phyloP scores from a whole-genome alignment of 2,113 vertebrate genomes.

The Archocentrus centrarchus region DNA sequence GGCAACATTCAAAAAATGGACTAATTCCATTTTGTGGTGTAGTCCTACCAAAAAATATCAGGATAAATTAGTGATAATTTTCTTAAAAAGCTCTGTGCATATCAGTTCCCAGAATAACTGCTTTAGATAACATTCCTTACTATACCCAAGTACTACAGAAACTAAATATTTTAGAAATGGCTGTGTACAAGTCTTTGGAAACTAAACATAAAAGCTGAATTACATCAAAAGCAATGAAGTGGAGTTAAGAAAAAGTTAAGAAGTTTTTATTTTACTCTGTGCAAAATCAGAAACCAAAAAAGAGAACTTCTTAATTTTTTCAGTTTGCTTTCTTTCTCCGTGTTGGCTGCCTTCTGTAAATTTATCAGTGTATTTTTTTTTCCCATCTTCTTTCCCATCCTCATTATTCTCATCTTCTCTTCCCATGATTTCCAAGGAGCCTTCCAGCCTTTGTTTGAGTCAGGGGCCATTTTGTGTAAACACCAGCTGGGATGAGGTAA shows the following conservation, averaged over 20 bases:
- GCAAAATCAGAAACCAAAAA: slow-evolving; percentile 11
- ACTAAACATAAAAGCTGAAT: background rate
- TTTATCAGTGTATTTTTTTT: background rate
- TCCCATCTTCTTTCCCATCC: slow-evolving; percentile 19
- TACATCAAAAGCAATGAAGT: background rate
- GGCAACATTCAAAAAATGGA: slow-evolving; percentile 5
- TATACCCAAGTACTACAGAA: background rate
- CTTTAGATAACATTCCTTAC: background rate
- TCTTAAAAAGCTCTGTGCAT: background rate
- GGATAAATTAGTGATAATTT: background rate
- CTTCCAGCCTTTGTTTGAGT: slow-evolving; percentile 52
- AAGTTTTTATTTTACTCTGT: background rate
- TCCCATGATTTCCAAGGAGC: slow-evolving; percentile 50
- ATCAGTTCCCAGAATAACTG: background rate
- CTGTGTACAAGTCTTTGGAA: background rate
- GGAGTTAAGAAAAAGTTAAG: background rate
- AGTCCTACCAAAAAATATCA: background rate
- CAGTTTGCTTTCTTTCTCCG: slow-evolving; percentile 11
- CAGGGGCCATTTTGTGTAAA: slow-evolving; percentile 53
- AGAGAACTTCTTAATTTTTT: slow-evolving; percentile 22
- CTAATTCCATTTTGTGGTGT: background rate
- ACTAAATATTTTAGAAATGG: slow-evolving; percentile 5
- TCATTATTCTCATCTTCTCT: slow-evolving; percentile 42
- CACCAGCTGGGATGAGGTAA: slow-evolving; percentile 54
- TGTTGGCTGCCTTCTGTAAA: slow-evolving; percentile 19